phyloP scores from a whole-genome alignment of 1,140 invertebrate species.

The Drosophila nikananu region DNA sequence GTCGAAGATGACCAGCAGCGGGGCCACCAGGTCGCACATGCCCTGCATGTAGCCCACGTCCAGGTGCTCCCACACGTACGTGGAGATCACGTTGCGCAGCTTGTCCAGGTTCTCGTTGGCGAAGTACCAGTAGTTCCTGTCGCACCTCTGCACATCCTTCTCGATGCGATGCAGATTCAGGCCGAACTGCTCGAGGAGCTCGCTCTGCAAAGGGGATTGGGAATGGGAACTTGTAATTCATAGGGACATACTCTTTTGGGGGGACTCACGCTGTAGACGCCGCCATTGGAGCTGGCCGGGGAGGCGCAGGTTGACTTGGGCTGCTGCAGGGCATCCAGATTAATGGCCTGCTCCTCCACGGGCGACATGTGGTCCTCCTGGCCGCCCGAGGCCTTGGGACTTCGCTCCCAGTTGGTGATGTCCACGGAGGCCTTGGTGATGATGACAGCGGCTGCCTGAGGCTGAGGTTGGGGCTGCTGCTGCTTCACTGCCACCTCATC shows the following conservation, averaged over 20 bases:
- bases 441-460: slow-evolving; percentile 86
- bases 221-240: neutral
- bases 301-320: slow-evolving; percentile 89
- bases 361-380: slow-evolving; percentile 73
- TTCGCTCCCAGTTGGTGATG: slow-evolving; percentile 85
- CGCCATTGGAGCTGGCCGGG: slow-evolving; percentile 93
- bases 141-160: slow-evolving; percentile 98
- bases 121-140: slow-evolving; percentile 97
- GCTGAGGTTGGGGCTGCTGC: slow-evolving; percentile 1
- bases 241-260: neutral
- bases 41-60: slow-evolving; percentile 96
- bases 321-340: slow-evolving; percentile 83
- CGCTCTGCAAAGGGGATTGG: slow-evolving; percentile 87
- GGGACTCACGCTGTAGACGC: slow-evolving; percentile 92
- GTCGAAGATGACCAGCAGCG: slow-evolving; percentile 95
- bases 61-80: slow-evolving; percentile 97
- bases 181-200: slow-evolving; percentile 94
- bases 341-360: slow-evolving; percentile 57
- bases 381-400: slow-evolving; percentile 56
- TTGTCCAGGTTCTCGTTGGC: slow-evolving; percentile 95
- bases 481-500: slow-evolving; percentile 53
- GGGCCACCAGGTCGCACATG: slow-evolving; percentile 98
- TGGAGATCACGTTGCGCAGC: slow-evolving; percentile 98
- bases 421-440: slow-evolving; percentile 89
- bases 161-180: slow-evolving; percentile 97